phyloP scores from a whole-genome alignment of 2,888 invertebrate genomes.

The Ptychoptera contaminata region DNA sequence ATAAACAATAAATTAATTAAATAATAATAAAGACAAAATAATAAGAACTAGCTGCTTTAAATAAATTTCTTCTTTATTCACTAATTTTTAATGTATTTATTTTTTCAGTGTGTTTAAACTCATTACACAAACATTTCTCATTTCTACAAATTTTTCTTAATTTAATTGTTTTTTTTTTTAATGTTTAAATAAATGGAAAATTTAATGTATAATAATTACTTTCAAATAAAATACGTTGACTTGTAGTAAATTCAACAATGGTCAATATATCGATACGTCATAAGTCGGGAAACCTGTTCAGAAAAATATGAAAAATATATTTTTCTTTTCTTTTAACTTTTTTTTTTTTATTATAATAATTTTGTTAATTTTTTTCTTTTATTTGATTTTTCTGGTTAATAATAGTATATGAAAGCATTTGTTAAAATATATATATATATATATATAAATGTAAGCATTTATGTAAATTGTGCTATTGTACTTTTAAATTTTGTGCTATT shows the following conservation, averaged over 20 bases:
- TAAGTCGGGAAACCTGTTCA: constrained; percentile 59
- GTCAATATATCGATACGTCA: constrained; percentile 45
- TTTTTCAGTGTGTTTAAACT: too few relatives aligned
- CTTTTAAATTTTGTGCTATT: too few relatives aligned
- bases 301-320: neutral
- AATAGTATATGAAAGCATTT: too few relatives aligned
- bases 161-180: neutral
- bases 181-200: neutral
- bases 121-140: too few relatives aligned
- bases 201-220: neutral
- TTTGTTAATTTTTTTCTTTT: neutral
- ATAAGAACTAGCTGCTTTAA: too few relatives aligned
- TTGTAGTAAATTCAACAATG: constrained; percentile 5
- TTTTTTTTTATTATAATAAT: constrained; percentile 1
- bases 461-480: too few relatives aligned
- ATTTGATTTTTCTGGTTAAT: neutral
- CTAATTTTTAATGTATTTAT: too few relatives aligned
- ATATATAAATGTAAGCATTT: too few relatives aligned
- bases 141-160: neutral
- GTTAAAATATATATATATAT: too few relatives aligned
- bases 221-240: neutral
- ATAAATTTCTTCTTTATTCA: too few relatives aligned
- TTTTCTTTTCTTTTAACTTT: neutral
- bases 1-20: too few relatives aligned
- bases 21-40: too few relatives aligned